Conservation (phyloP, 2,113 vertebrate genomes). For the Furnarius figulus region DNA sequence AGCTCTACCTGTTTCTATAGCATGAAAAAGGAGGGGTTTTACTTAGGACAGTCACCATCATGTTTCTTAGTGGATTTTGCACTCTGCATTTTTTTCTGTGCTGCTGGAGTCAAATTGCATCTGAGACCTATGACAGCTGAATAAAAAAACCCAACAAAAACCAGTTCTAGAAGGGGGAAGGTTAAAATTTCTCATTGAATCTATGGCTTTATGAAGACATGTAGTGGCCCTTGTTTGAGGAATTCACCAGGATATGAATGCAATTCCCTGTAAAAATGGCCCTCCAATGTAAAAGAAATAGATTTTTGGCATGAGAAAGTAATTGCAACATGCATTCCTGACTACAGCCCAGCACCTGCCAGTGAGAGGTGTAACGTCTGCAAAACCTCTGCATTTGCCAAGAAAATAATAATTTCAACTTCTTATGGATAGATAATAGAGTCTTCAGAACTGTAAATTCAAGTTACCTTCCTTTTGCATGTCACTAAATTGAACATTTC, state of each 20-base stretch:
- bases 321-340: neutral
- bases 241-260: neutral
- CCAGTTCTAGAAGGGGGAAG: neutral
- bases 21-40: neutral
- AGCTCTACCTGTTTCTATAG: neutral
- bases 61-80: neutral
- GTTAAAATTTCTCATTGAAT: neutral
- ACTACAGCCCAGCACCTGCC: neutral
- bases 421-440: neutral
- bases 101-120: neutral
- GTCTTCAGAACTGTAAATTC: neutral
- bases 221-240: neutral
- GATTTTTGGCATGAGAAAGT: neutral
- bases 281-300: neutral
- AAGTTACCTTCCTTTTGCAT: neutral
- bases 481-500: neutral
- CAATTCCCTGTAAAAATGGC: neutral
- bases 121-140: neutral
- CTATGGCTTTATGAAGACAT: neutral
- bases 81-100: neutral
- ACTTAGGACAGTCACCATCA: neutral
- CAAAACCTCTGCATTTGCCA: neutral
- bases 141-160: neutral
- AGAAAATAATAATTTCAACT: neutral
- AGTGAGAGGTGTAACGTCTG: neutral